Evolutionary conservation across 2,888 invertebrate species (phyloP), one percentile per base, ranked within the genome.

Genomic region (Lutraria lutraria): DNA sequence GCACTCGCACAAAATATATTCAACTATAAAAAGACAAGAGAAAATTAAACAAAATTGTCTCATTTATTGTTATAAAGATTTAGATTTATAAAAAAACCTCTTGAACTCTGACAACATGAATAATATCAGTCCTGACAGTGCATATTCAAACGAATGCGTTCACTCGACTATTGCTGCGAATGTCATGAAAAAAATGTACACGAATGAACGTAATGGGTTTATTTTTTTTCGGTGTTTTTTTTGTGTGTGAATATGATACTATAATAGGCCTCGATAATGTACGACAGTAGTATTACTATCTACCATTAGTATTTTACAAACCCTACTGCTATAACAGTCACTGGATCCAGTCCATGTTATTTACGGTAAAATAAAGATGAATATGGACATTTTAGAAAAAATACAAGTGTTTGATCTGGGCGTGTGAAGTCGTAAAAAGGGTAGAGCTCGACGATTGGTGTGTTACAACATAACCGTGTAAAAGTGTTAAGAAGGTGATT

Each of bases 151-250:
- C 10, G 25, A 10, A 68, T n/a, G 25, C 25, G 25, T 68, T 68
- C 25, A 8, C 25, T 25, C n/a, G 63, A 68, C 63, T 68, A 68
- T 68, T 10, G 12, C n/a, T 25, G 63, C 25, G 25, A 68, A 68
- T 68, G 60, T 68, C 25, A 68, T 25, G 63, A 68, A 68, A 68
- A n/a, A 68, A 68, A 68, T 68, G 60, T 68, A 25, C 25, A 68
- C 0, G 12, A 68, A 68, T 68, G 63, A 25, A 68, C 25, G 12
- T 12, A 68, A n/a, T 68, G 63, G 21, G 12, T n/a, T 43, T 43
- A 8, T 21, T n/a, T 68, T 68, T 68, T 68, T 68, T 25, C 0
- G 8, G 12, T 6, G n/a, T 68, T 0, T 25, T 12, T 8, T 68
- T n/a, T n/a, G 63, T 68, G 12, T n/a, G 63, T 68, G 12, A 68